Evolutionary conservation across 2,797 vertebrate species (phyloP), one percentile per base, ranked within the genome.

Genomic region (Danio tinwini): DNA sequence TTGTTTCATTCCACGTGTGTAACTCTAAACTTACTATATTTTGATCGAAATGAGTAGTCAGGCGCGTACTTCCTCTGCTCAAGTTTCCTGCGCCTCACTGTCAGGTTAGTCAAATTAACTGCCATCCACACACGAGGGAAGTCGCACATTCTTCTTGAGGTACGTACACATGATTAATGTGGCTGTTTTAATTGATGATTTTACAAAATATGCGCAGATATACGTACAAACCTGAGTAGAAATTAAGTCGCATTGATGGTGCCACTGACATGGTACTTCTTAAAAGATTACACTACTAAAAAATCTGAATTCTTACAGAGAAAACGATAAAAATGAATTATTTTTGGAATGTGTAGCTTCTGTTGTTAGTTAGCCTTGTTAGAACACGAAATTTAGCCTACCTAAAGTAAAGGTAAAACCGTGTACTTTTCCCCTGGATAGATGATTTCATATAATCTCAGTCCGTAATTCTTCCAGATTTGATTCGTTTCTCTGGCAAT

Each of bases 21-120:
- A 50, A 29, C 29, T 58, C 17, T 29, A 49, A 63, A 9, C 17
- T 45, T 42, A 40, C 21, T 75, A 49, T 64, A 63, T 12, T 65
- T 75, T 19, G 13, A 47, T 81, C 9, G 50, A 76, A 80, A 52
- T 80, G 70, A 78, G 50, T 42, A 76, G 71, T 78, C 17, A 61
- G 42, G 45, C 72, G 79, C 64, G 72, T 77, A 87, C 82, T 87
- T 87, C 86, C 86, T 70, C 78, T 29, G 29, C 29, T 73, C 70
- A 74, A 59, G 84, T 83, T 87, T 87, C 86, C 84, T 85, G 83
- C 55, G 11, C 79, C 5, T 75, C 78, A 77, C 83, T 74, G 78
- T 75, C 76, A 81, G 16, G 56, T 6, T 5, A 13, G 56, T 9
- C 7, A 59, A 45, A 70, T 44, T 56, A 84, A 80, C 81, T 29